Evolutionary conservation across 2,113 vertebrate genomes (phyloP).

Genomic region (Thryonomys swinderianus): DNA sequence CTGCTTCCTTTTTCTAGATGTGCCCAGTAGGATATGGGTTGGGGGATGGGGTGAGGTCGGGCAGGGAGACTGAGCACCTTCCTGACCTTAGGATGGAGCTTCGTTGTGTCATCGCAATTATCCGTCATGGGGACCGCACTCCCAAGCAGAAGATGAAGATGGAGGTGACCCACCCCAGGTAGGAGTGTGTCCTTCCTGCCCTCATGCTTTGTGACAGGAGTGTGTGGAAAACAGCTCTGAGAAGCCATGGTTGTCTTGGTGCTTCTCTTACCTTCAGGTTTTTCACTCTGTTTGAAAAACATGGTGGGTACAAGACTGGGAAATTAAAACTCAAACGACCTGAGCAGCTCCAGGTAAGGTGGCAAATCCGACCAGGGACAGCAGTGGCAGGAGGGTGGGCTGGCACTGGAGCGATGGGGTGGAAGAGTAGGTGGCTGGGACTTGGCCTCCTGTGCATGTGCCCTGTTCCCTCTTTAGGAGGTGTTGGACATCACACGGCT

Average conservation of each 20-base stretch:
- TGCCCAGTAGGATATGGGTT: neutral
- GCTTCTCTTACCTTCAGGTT: slow-evolving; percentile 89
- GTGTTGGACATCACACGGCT: slow-evolving; percentile 97
- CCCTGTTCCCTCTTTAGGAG: slow-evolving; percentile 87
- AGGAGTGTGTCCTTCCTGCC: slow-evolving; percentile 53
- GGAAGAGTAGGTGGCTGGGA: neutral
- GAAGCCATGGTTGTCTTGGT: slow-evolving; percentile 8
- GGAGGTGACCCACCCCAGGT: slow-evolving; percentile 98
- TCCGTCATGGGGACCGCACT: slow-evolving; percentile 97
- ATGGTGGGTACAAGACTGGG: slow-evolving; percentile 97
- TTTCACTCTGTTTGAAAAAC: slow-evolving; percentile 97
- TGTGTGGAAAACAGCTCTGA: neutral
- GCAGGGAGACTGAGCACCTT: neutral
- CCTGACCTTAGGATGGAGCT: slow-evolving; percentile 95
- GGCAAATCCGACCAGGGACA: neutral
- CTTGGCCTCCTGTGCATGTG: neutral
- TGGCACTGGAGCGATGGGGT: neutral
- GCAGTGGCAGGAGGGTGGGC: neutral
- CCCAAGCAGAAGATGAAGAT: slow-evolving; percentile 99
- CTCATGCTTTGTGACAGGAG: neutral
- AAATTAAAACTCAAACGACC: slow-evolving; percentile 98
- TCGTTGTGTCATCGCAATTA: slow-evolving; percentile 97
- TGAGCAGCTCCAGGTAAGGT: slow-evolving; percentile 95
- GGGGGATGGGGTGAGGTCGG: neutral
- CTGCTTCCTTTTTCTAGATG: neutral